These are phyloP conservation scores for Thalassophryne amazonica DNA, from an alignment of 2,797 vertebrate species.

Conservation along the genomic window DNA sequence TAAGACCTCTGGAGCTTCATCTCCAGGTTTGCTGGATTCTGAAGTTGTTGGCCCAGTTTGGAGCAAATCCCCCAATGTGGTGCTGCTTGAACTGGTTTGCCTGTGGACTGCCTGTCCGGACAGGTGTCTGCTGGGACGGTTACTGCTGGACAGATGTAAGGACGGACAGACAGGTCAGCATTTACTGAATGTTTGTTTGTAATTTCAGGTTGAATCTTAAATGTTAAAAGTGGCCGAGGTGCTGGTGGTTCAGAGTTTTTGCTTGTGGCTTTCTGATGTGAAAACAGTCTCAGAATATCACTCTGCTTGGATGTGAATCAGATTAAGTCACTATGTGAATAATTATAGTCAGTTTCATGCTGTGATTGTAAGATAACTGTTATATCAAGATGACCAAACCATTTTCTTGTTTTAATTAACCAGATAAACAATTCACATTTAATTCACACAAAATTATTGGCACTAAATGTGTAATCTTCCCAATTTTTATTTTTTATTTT, in stretches of 20 bases:
- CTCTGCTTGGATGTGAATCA: too few species aligned
- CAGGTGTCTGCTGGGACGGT: conserved; percentile 10
- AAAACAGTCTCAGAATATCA: too few species aligned
- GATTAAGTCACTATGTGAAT: too few species aligned
- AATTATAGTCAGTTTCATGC: too few species aligned
- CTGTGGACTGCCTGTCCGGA: conserved; percentile 42
- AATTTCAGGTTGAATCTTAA: neutral
- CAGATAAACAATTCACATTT: too few species aligned
- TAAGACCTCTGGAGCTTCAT: neutral
- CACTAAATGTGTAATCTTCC: too few species aligned
- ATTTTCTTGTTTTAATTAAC: too few species aligned
- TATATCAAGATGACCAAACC: too few species aligned
- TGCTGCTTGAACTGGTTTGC: conserved; percentile 40
- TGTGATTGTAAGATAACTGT: too few species aligned
- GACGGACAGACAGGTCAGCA: conserved; percentile 49
- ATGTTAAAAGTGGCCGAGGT: neutral
- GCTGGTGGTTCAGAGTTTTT: neutral
- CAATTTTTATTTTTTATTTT: too few species aligned
- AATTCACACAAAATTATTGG: too few species aligned
- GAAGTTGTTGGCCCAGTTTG: neutral
- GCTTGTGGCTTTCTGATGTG: too few species aligned
- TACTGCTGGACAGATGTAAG: conserved; percentile 9
- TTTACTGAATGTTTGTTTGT: neutral
- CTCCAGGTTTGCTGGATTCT: neutral
- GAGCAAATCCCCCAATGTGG: conserved; percentile 39